phyloP scores from a whole-genome alignment of 2,113 vertebrate genomes.

The Elanoides forficatus region DNA sequence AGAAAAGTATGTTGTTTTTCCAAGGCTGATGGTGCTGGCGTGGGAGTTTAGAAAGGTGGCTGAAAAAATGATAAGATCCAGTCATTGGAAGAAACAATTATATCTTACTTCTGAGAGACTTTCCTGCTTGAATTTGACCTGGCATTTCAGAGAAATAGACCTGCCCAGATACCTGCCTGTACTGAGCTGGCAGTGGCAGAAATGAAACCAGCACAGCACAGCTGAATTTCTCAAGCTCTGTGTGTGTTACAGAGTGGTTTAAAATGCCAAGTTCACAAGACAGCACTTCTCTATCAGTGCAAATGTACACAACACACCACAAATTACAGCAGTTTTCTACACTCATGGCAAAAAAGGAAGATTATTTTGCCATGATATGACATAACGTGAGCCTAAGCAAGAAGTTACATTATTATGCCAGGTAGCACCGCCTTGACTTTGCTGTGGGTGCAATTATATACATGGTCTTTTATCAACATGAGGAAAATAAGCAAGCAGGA shows the following conservation, averaged over 20 bases:
- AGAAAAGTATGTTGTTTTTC: neutral
- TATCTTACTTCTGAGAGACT: neutral
- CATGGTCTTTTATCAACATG: neutral
- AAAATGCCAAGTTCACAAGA: neutral
- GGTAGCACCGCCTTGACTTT: neutral
- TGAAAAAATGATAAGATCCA: neutral
- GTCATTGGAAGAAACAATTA: neutral
- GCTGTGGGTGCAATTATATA: neutral
- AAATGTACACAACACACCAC: neutral
- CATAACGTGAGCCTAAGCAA: neutral
- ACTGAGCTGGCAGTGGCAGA: neutral
- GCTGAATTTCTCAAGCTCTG: neutral
- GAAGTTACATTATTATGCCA: neutral
- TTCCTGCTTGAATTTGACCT: neutral
- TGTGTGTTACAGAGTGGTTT: neutral
- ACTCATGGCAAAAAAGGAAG: neutral
- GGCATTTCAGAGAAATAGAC: neutral
- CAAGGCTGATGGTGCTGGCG: neutral
- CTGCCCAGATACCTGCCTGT: neutral
- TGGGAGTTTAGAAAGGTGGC: neutral
- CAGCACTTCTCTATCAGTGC: neutral
- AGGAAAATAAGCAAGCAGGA: neutral
- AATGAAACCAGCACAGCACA: neutral
- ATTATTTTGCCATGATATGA: neutral
- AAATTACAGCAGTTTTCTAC: neutral